Evolutionary conservation across 2,113 vertebrate genomes (phyloP).

Genomic region (Nothobranchius kuhntae): DNA sequence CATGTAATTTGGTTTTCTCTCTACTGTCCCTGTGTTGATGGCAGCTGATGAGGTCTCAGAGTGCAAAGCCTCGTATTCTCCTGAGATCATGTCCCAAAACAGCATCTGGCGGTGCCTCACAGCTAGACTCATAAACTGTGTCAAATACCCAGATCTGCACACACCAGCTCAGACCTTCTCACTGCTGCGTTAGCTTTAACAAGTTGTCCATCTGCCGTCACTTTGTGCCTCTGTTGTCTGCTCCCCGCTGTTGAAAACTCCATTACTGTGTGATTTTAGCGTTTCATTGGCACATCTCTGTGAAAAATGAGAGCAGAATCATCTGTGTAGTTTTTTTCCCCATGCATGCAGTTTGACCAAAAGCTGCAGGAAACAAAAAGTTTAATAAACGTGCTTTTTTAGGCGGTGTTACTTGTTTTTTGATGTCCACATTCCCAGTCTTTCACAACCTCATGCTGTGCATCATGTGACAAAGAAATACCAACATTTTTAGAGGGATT

Average conservation of each 20-base stretch:
- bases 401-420: too few species aligned
- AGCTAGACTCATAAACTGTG: constrained; percentile 51
- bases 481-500: too few species aligned
- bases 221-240: constrained; percentile 36
- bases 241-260: constrained; percentile 46
- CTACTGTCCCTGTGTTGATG: constrained; percentile 59
- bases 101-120: constrained; percentile 69
- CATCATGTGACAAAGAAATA: too few species aligned
- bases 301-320: constrained; percentile 26
- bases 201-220: constrained; percentile 57
- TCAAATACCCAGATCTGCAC: constrained; percentile 35
- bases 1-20: constrained; percentile 60
- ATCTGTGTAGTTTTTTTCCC: background rate
- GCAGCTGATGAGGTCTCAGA: constrained; percentile 70
- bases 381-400: background rate
- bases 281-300: constrained; percentile 36
- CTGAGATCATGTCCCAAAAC: constrained; percentile 67
- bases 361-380: background rate
- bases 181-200: constrained; percentile 48
- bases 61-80: constrained; percentile 70
- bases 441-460: too few species aligned
- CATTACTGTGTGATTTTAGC: constrained; percentile 30
- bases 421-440: too few species aligned
- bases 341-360: background rate
- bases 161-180: constrained; percentile 47